Base-by-base conservation (phyloP, 2,113 vertebrate genomes). In the Axis porcinus region DNA sequence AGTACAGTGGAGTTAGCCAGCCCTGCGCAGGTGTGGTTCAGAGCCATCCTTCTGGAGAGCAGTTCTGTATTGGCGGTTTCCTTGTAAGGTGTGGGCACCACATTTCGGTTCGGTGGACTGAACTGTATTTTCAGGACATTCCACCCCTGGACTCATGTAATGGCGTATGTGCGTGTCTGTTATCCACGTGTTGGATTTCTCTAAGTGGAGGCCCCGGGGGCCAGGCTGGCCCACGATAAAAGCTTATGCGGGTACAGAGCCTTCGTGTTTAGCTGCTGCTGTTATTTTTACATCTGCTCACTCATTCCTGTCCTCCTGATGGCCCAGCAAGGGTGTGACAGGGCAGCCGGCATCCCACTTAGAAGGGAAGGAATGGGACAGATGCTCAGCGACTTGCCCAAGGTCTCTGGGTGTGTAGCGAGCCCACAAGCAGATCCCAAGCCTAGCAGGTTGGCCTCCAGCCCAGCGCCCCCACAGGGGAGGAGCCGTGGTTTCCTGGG, bases 401-500 rank as follows among this genome's bases (percentile, higher is more conserved):
- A 79, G 92, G 94, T 64, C 96, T 96, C 90, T 16, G 76, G 50
- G 47, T 23, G 19, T 6, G 30, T 12, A 67, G 74, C 4, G 28
- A 85, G 58, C 50, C 55, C 55, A 74, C 70, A 89, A 82, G 30
- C 54, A 28, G 86, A 62, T 94, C 67, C 54, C 67, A 36, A 83
- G 82, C 78, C 79, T 36, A 25, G 57, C 40, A 83, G n/a, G 33
- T 15, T 58, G 89, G 86, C 43, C 52, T 55, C n/a, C 62, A 88
- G 94, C 86, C 52, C 25, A 9, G 76, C 13, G 91, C 54, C 70
- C 27, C 13, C 1, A 8, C 62, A 87, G 79, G 40, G 84, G 36
- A 95, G 79, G 74, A 57, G 30, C 92, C 64, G 62, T 2, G 89
- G 94, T 96, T 97, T 98, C 92, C 79, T 92, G 76, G 52, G 25